Conservation (phyloP, 1,140 invertebrate species). For the Lordiphosa collinella region DNA sequence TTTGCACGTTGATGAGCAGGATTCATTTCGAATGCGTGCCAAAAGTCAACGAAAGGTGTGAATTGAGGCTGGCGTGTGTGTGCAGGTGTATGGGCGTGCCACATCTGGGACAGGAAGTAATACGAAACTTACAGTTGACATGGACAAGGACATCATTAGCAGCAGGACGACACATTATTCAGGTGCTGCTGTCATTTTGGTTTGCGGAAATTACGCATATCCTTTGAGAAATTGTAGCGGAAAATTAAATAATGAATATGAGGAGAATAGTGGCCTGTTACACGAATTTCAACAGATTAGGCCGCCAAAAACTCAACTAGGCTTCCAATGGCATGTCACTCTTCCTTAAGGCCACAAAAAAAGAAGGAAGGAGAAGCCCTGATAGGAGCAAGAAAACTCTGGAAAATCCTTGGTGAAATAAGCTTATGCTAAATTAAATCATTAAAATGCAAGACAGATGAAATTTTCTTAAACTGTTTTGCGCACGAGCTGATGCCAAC, state of each 20-base stretch:
- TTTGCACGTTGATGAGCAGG: constrained; percentile 47
- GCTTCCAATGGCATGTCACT: constrained; percentile 60
- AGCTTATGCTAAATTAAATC: constrained; percentile 72
- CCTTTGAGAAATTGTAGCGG: constrained; percentile 59
- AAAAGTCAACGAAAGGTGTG: constrained; percentile 33
- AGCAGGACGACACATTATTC: constrained; percentile 19
- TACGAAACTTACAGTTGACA: constrained; percentile 30
- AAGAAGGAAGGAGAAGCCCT: constrained; percentile 13
- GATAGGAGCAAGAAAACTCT: not conserved
- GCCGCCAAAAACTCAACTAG: constrained; percentile 40
- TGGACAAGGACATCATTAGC: constrained; percentile 50
- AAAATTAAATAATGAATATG: constrained; percentile 51
- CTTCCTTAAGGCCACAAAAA: constrained; percentile 16
- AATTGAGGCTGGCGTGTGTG: constrained; percentile 14
- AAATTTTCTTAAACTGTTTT: constrained; percentile 69
- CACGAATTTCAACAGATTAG: constrained; percentile 21
- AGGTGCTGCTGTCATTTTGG: constrained; percentile 4
- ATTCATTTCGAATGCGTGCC: constrained; percentile 54
- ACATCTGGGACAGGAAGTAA: constrained; percentile 21
- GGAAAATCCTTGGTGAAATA: constrained; percentile 22
- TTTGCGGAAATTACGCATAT: constrained; percentile 63
- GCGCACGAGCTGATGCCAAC: constrained; percentile 59
- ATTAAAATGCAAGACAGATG: constrained; percentile 69
- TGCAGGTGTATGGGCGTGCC: not conserved
- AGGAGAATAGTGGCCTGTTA: not conserved